Evolutionary conservation across 2,113 vertebrate species (phyloP), one percentile per base, ranked within the genome.

Genomic region (Elgaria multicarinata): DNA sequence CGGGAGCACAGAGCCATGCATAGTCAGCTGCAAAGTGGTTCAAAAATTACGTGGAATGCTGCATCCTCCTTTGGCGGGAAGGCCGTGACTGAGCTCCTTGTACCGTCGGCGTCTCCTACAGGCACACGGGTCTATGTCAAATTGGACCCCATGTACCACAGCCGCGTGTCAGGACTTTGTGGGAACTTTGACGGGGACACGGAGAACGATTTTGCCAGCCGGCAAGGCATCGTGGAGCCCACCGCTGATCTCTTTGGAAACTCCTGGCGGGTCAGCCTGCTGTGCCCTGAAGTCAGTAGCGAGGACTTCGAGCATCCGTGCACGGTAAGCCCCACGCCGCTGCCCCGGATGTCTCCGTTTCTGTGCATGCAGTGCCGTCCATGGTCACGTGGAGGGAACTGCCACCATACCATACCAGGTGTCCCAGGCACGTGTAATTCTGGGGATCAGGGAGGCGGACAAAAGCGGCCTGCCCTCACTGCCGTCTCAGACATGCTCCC

Each of bases 151-250:
- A 93, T 91, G 85, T 95, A 98, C 93, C 97, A 86, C 0, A 97
- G 98, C 3, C 96, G 94, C 0, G 98, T 99, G n/a, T 94, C 95
- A 0, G 98, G 98, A 1, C 93, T 99, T 86, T 98, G 98, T 0
- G 98, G 98, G 1, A 98, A 99, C 95, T 99, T 99, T 26, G 98
- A 99, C 0, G 98, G 98, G 0, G 97, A 99, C 26, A 93, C 98
- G 0, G 97, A 98, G 85, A 99, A 99, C 0, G 98, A 99, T 92
- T 98, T 98, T 83, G 95, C 93, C 58, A 99, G 97, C 18, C 97
- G 94, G 10, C 98, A 99, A 86, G 98, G 98, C 10, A 98, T 97
- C 4, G 93, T 98, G 58, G 98, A 99, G 86, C 98, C 98, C 4
- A 98, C 97, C 0, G 88, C 98, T 0, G 97, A 98, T 83, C 97